A percentile compares a stretch with the other conserved stretches of the same genome.
phyloP scores from a whole-genome alignment of 2,888 invertebrate species.

The Nysson spinosus region DNA sequence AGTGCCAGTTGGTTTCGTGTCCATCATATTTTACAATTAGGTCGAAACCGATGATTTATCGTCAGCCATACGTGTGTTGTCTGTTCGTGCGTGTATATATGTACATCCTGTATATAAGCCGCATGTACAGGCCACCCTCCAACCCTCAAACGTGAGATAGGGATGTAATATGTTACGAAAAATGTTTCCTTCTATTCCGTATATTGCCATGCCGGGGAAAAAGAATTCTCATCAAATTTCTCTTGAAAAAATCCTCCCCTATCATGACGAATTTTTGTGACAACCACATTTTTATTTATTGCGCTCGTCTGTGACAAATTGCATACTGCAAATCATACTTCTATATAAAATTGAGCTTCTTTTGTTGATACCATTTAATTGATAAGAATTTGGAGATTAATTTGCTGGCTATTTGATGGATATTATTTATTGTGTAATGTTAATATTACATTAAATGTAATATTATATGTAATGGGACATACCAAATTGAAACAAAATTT shows the following conservation, averaged over 20 bases:
- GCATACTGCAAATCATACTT: no score
- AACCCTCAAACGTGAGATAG: slow-evolving; percentile 6
- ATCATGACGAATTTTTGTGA: not conserved
- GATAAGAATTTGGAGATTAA: no score
- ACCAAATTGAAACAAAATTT: no score
- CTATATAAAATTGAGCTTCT: no score
- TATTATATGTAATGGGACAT: no score
- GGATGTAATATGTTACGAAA: not conserved
- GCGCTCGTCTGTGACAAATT: no score
- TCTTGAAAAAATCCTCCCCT: not conserved
- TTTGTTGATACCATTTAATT: no score
- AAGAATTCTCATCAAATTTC: not conserved
- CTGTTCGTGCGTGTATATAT: not conserved
- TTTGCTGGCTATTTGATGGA: no score
- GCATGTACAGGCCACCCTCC: not conserved
- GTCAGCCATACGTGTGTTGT: not conserved
- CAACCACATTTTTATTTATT: no score
- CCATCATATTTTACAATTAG: slow-evolving; percentile 30
- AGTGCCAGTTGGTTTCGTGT: not conserved
- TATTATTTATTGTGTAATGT: no score
- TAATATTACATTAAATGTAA: no score
- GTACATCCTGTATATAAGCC: not conserved
- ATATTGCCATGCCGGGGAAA: not conserved
- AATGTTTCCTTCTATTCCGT: slow-evolving; percentile 9
- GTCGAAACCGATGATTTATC: slow-evolving; percentile 28